Evolutionary conservation across 2,797 vertebrate genomes (phyloP), one percentile per base, ranked within the genome.

Genomic region (Megalops cyprinoides): DNA sequence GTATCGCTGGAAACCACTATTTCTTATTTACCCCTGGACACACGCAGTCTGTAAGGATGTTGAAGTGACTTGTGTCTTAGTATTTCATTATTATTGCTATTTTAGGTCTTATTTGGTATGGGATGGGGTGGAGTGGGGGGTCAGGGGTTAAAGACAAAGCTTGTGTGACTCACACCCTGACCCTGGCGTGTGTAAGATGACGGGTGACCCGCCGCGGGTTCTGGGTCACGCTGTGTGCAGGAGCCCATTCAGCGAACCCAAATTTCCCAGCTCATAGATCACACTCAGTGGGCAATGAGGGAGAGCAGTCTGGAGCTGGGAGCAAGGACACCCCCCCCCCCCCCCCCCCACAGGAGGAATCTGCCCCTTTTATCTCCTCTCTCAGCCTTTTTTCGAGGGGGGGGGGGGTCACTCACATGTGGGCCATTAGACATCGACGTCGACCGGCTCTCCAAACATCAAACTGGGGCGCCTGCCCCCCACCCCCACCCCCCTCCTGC

Each of bases 331-430:
- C 18, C 31, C 34, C 65, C 65, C 65, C 2, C 42, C 34, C 37
- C 55, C 15, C 56, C 65, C 65, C 31, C 28, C 12, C 0, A 67
- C 31, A 15, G 62, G 62, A 1, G 10, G 31, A 37, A 2, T 77
- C 14, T 39, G 53, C 56, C 56, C 76, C 34, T 77, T 77, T 58
- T n/a, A 77, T 76, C 28, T 76, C 14, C 0, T 14, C 49, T 49
- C 28, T 8, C 49, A 14, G 48, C 28, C 74, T 76, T 23, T 49
- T 75, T 77, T 77, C 65, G 55, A n/a, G n/a, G 56, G 42, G 55
- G 55, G 55, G n/a, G n/a, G 39, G 42, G 55, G 55, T 60, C 76
- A 55, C 76, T 77, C 76, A 60, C 60, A 39, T 77, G 76, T 77
- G 56, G 56, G 42, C 76, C 76, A 77, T 77, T 77, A 58, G 76